phyloP scores from a whole-genome alignment of 2,113 vertebrate genomes.

The Raja brachyura region DNA sequence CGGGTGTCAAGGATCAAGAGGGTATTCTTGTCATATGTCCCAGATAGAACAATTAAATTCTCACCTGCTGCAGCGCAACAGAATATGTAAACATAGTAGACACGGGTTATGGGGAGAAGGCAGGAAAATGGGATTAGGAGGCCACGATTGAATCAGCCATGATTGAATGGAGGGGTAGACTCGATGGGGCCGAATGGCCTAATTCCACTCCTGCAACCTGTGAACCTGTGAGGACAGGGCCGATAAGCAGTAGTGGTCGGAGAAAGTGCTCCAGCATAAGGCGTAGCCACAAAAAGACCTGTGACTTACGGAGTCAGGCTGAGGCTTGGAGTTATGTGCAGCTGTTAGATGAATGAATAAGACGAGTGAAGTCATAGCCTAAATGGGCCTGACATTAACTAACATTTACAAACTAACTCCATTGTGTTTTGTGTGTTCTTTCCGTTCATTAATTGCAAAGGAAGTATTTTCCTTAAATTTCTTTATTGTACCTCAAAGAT shows the following conservation, averaged over 20 bases:
- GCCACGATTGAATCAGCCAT: no score
- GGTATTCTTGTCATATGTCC: no score
- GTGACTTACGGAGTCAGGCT: not conserved
- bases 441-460: not conserved
- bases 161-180: no score
- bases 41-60: no score
- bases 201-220: no score
- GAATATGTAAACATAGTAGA: no score
- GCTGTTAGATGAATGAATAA: not conserved
- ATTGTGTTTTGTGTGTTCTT: not conserved
- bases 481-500: not conserved
- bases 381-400: not conserved
- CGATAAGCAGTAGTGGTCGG: not conserved
- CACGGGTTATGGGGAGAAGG: no score
- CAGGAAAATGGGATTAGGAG: no score
- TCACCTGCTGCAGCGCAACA: no score
- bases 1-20: no score
- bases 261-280: not conserved
- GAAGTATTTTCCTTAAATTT: not conserved
- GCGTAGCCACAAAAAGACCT: not conserved
- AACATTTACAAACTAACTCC: not conserved
- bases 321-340: not conserved
- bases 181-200: no score
- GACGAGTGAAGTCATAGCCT: slow-evolving; percentile 1
- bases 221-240: no score